phyloP scores from a whole-genome alignment of 2,888 invertebrate species.

The Eledona agricola region DNA sequence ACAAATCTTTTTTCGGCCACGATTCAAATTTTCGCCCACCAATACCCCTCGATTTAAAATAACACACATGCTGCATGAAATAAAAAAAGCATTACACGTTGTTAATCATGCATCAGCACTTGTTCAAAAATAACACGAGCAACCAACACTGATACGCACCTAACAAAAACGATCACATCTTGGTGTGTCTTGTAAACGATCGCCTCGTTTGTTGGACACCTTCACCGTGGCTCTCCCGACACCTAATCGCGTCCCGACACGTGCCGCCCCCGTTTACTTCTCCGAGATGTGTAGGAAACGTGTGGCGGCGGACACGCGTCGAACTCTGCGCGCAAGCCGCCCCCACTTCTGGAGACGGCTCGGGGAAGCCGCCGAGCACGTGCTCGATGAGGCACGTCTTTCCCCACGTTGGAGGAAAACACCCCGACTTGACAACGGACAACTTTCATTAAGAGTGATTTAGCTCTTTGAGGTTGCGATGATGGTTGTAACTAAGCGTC shows the following conservation, averaged over 20 bases:
- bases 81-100: neutral
- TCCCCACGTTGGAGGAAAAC: no score
- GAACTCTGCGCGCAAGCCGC: constrained; percentile 50
- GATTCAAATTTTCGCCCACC: no score
- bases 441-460: no score
- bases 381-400: constrained; percentile 30
- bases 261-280: constrained; percentile 44
- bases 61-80: neutral
- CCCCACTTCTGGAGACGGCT: constrained; percentile 49
- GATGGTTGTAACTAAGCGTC: no score
- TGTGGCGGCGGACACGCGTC: constrained; percentile 50
- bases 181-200: constrained; percentile 21
- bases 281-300: constrained; percentile 46
- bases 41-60: no score
- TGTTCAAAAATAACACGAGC: constrained; percentile 19
- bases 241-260: constrained; percentile 38
- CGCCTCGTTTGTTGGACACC: constrained; percentile 23
- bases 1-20: no score
- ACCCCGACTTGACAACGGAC: no score
- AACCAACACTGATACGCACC: constrained; percentile 21
- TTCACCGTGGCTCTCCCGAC: constrained; percentile 29
- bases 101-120: constrained; percentile 22
- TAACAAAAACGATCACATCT: constrained; percentile 20
- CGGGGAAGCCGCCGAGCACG: constrained; percentile 31
- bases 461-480: no score